These are phyloP conservation scores for Eugnorisma glareosa DNA, from an alignment of 2,888 invertebrate species.

Conservation along the genomic window DNA sequence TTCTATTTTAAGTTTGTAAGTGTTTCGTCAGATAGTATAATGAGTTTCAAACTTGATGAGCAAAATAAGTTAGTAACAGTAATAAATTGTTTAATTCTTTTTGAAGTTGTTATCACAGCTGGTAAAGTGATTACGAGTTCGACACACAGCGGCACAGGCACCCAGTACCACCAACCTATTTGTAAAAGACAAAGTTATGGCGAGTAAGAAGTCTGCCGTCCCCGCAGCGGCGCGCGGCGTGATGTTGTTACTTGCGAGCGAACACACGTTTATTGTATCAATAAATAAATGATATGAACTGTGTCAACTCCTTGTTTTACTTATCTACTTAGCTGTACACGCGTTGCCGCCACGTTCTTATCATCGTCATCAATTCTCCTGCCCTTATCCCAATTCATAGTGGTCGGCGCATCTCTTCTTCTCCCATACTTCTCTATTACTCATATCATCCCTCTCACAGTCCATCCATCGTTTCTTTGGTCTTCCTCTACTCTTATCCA, in stretches of 20 bases:
- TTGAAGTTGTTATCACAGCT: too few relatives aligned
- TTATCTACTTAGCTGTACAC: neutral
- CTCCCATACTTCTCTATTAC: too few relatives aligned
- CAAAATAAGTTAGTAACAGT: neutral
- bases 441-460: too few relatives aligned
- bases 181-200: constrained; percentile 16
- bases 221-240: neutral
- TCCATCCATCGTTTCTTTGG: too few relatives aligned
- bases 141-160: neutral
- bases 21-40: too few relatives aligned
- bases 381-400: too few relatives aligned
- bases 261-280: constrained; percentile 73
- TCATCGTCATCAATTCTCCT: too few relatives aligned
- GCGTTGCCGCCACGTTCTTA: too few relatives aligned
- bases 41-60: too few relatives aligned
- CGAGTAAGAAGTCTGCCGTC: neutral
- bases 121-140: neutral
- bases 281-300: constrained; percentile 64
- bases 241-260: neutral
- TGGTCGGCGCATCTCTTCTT: too few relatives aligned
- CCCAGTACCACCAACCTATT: neutral
- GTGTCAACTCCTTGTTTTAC: constrained; percentile 52
- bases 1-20: too few relatives aligned
- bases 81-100: neutral
- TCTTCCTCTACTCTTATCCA: too few relatives aligned